These are phyloP conservation scores for Papilio elwesi DNA, from an alignment of 2,888 invertebrate species.

Conservation along the genomic window DNA sequence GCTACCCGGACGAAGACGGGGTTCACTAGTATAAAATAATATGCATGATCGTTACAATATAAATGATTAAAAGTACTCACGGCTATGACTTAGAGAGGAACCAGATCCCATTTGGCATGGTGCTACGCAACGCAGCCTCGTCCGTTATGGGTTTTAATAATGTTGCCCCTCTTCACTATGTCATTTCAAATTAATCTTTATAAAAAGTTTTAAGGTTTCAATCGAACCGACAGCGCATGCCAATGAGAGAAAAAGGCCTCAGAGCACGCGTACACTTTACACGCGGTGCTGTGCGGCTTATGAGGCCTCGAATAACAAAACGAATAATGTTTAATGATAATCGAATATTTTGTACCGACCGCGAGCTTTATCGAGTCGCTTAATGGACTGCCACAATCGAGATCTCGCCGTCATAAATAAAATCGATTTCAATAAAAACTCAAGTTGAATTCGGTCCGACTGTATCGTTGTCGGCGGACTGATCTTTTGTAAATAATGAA, in stretches of 20 bases:
- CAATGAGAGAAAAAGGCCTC: constrained; percentile 8
- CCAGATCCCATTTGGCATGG: too few species aligned
- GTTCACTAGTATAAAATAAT: too few species aligned
- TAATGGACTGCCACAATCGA: constrained; percentile 36
- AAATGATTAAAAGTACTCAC: too few species aligned
- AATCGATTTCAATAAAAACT: constrained; percentile 39
- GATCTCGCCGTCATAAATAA: constrained; percentile 36
- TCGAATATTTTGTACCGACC: constrained; percentile 31
- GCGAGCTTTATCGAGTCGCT: constrained; percentile 36
- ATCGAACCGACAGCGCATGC: constrained; percentile 18
- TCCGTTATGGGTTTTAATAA: constrained; percentile 8
- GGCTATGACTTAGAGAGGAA: too few species aligned
- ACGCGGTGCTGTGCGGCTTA: background rate
- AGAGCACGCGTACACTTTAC: constrained; percentile 9
- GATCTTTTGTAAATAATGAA: constrained; percentile 23
- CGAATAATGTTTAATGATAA: constrained; percentile 38
- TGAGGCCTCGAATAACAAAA: constrained; percentile 26
- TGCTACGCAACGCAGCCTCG: background rate
- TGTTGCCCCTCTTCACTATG: background rate
- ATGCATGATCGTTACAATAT: too few species aligned
- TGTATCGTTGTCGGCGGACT: constrained; percentile 9
- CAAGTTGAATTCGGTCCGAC: background rate
- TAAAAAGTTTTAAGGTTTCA: constrained; percentile 16
- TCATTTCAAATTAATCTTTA: constrained; percentile 11
- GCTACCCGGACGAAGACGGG: too few species aligned